Conservation (phyloP, 2,113 vertebrate species). For the Amazona vittata region DNA sequence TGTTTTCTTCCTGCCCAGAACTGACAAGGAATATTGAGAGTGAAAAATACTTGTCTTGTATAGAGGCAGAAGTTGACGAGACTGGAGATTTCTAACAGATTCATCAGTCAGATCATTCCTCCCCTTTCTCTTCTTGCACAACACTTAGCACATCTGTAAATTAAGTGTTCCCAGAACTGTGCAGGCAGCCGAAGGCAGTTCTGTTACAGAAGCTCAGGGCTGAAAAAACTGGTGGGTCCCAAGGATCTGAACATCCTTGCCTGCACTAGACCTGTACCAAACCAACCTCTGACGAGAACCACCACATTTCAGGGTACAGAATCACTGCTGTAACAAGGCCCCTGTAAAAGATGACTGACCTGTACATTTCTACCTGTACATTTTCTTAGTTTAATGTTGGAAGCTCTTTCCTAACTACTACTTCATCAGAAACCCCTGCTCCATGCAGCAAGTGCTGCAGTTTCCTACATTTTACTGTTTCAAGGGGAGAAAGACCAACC, state of each 20-base stretch:
- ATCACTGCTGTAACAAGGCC: not conserved
- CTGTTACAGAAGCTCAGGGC: not conserved
- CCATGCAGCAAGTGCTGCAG: not conserved
- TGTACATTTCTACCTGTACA: not conserved
- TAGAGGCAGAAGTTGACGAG: not conserved
- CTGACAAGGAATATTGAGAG: not conserved
- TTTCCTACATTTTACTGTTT: not conserved
- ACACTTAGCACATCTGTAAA: not conserved
- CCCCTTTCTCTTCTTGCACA: not conserved
- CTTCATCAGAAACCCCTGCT: not conserved
- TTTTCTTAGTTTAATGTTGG: not conserved
- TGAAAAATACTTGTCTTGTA: fast-evolving
- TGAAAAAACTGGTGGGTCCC: not conserved
- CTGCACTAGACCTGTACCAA: not conserved
- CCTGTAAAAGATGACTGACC: not conserved
- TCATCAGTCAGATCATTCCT: not conserved
- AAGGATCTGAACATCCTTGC: not conserved
- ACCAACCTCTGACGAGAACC: not conserved
- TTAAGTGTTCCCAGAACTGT: not conserved
- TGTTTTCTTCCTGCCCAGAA: not conserved
- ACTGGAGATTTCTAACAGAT: not conserved
- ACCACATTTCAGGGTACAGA: not conserved
- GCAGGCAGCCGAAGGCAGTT: not conserved
- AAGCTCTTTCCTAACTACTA: not conserved
- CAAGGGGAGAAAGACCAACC: not conserved